phyloP scores from a whole-genome alignment of 2,113 vertebrate genomes.

The Urocolius indicus region DNA sequence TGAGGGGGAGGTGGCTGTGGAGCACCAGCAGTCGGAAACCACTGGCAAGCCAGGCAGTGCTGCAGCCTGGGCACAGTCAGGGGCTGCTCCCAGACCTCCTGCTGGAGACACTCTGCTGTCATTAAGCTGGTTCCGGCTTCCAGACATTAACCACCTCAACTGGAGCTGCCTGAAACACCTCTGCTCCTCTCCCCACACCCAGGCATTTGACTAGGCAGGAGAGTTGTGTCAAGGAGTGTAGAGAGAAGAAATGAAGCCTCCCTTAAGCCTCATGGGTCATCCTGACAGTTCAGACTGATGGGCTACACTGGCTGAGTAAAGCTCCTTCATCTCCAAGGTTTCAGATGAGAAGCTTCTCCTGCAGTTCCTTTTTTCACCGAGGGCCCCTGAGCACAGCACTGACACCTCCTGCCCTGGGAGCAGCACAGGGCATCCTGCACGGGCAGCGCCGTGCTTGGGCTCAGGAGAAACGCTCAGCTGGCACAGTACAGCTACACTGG shows the following conservation, averaged over 20 bases:
- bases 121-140: background rate
- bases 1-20: no score
- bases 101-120: fast-evolving
- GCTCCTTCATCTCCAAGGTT: no score
- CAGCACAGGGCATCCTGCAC: background rate
- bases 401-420: no score
- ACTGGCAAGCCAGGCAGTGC: no score
- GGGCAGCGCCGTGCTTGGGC: no score
- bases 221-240: fast-evolving
- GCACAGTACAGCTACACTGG: no score
- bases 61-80: no score
- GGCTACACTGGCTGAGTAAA: background rate
- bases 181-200: background rate
- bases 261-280: background rate
- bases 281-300: fast-evolving
- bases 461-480: no score
- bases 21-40: no score
- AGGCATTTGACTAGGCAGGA: background rate
- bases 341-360: background rate
- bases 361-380: fast-evolving
- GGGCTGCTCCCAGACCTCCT: no score
- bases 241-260: background rate
- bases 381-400: background rate
- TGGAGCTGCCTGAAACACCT: background rate
- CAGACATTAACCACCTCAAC: fast-evolving